A percentile compares a stretch with the other conserved stretches of the same genome.
Conservation (phyloP, 2,113 vertebrate genomes). For the Crocuta crocuta region DNA sequence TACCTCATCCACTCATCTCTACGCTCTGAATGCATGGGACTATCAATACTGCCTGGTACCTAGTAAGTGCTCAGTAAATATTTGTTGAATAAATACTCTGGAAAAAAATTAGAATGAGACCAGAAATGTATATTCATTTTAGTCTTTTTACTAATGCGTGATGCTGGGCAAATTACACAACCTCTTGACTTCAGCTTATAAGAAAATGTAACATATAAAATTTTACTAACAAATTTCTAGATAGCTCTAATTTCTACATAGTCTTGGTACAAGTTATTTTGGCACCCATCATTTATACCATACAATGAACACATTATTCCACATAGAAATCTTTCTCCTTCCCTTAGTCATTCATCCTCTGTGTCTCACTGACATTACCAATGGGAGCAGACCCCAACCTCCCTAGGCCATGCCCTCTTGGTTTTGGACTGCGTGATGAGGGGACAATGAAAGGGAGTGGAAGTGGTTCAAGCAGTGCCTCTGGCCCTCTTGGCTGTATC, state of each 20-base stretch:
- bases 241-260: conserved; percentile 8
- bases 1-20: neutral
- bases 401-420: neutral
- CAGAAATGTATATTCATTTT: neutral
- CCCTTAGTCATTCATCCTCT: neutral
- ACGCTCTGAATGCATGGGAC: neutral
- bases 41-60: neutral
- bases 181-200: neutral
- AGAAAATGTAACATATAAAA: neutral
- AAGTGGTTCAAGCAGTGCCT: neutral
- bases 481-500: neutral
- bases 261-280: neutral
- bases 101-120: neutral
- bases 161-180: neutral
- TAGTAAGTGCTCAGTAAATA: neutral
- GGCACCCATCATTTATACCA: neutral
- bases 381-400: neutral
- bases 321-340: neutral
- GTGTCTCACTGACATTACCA: neutral
- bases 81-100: neutral
- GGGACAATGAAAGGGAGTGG: neutral
- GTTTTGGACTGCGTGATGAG: neutral
- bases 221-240: conserved; percentile 20
- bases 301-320: neutral
- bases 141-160: neutral